Evolutionary conservation across 1,140 invertebrate species (phyloP).

Genomic region (Octopus sinensis): DNA sequence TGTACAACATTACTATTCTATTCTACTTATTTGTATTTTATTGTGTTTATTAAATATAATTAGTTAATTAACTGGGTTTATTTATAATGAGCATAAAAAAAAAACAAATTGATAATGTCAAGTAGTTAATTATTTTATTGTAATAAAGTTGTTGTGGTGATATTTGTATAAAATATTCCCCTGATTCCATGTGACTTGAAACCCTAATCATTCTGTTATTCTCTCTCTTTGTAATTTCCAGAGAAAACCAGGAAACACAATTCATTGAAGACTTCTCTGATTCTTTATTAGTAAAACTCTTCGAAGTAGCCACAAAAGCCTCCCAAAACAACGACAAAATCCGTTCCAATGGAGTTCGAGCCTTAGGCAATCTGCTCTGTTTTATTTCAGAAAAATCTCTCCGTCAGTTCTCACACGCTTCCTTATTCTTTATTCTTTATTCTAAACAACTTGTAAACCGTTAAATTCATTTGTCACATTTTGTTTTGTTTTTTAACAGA

Average conservation of each 20-base stretch:
- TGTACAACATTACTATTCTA: too few species aligned
- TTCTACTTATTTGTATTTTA: too few species aligned
- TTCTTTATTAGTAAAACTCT: slow-evolving; percentile 67
- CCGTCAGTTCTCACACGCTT: slow-evolving; percentile 38
- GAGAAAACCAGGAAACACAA: slow-evolving; percentile 38
- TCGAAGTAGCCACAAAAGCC: slow-evolving; percentile 66
- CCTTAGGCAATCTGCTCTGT: slow-evolving; percentile 74
- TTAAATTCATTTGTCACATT: too few species aligned
- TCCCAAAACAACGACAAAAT: slow-evolving; percentile 71
- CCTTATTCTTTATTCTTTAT: too few species aligned
- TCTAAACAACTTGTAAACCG: too few species aligned
- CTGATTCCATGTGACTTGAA: too few species aligned
- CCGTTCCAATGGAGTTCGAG: slow-evolving; percentile 75
- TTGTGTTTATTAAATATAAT: too few species aligned
- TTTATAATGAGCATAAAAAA: too few species aligned
- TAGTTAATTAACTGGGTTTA: too few species aligned
- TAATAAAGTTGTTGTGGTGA: background rate
- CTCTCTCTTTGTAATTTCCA: slow-evolving; percentile 23
- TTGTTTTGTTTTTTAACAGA: too few species aligned
- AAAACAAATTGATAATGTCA: too few species aligned
- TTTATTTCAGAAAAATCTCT: slow-evolving; percentile 64
- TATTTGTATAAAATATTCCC: background rate
- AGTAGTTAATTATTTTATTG: too few species aligned
- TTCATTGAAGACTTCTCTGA: slow-evolving; percentile 68
- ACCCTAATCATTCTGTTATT: background rate